These are phyloP conservation scores for Hylaeus volcanicus DNA, from an alignment of 1,140 invertebrate species.

Conservation along the genomic window DNA sequence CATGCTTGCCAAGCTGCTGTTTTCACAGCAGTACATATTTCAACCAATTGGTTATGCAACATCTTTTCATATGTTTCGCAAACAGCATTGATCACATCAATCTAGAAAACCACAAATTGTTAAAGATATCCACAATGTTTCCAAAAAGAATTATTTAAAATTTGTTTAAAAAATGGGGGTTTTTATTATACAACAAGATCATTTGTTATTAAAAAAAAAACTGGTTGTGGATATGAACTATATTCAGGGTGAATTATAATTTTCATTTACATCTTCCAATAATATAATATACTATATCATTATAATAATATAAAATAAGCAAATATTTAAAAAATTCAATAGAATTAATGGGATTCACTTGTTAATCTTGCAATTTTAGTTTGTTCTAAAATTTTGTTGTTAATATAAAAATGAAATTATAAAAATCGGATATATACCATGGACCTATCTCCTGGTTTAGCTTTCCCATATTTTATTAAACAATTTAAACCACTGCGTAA, in stretches of 20 bases:
- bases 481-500: conserved; percentile 81
- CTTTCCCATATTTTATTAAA: conserved; percentile 87
- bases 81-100: conserved; percentile 80
- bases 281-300: no score
- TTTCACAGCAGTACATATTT: conserved; percentile 60
- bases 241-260: no score
- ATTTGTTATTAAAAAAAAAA: no score
- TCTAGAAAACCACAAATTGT: conserved; percentile 65
- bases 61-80: conserved; percentile 66
- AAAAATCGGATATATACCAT: conserved; percentile 81
- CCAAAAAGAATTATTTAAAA: not conserved
- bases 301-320: no score
- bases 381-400: no score
- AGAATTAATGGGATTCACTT: no score
- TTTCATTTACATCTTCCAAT: no score
- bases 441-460: conserved; percentile 88
- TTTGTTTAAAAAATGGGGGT: not conserved
- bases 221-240: no score
- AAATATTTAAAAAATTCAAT: no score
- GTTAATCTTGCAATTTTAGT: no score
- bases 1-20: conserved; percentile 77
- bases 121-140: not conserved
- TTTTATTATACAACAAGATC: no score
- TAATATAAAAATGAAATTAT: not conserved
- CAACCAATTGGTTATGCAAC: conserved; percentile 12